A percentile compares a stretch with the other conserved stretches of the same genome.
Conservation (phyloP, 2,113 vertebrate genomes). For the Chionodraco myersi region DNA sequence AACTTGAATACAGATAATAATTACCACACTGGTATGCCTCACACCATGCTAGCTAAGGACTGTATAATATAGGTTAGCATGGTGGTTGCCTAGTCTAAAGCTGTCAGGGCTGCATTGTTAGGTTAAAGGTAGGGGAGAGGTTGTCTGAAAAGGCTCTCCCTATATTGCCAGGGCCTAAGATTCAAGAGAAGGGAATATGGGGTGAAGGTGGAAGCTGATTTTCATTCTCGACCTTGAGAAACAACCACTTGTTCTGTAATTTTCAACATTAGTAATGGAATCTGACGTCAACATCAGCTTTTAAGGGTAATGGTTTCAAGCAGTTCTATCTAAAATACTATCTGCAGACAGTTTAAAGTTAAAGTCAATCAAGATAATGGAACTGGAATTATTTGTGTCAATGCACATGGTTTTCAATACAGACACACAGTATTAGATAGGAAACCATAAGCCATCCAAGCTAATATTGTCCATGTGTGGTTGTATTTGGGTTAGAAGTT, state of each 20-base stretch:
- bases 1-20: background rate
- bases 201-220: background rate
- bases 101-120: background rate
- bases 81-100: background rate
- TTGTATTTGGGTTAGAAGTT: background rate
- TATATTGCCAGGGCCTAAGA: background rate
- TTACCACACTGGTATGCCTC: background rate
- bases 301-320: background rate
- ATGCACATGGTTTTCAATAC: background rate
- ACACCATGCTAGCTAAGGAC: background rate
- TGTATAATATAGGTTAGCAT: background rate
- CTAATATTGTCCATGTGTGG: too few relatives aligned
- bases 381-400: background rate
- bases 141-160: background rate
- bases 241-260: background rate
- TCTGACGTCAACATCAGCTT: background rate
- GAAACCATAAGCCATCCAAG: background rate
- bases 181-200: background rate
- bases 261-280: background rate
- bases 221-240: too few relatives aligned
- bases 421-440: background rate
- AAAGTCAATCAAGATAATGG: background rate
- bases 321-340: too few relatives aligned
- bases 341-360: background rate
- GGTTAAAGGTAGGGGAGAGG: background rate